Percentiles rank a stretch among this genome's conserved stretches.
Conservation (phyloP, 1,140 invertebrate genomes). For the Pseudomyrmex sp. region DNA sequence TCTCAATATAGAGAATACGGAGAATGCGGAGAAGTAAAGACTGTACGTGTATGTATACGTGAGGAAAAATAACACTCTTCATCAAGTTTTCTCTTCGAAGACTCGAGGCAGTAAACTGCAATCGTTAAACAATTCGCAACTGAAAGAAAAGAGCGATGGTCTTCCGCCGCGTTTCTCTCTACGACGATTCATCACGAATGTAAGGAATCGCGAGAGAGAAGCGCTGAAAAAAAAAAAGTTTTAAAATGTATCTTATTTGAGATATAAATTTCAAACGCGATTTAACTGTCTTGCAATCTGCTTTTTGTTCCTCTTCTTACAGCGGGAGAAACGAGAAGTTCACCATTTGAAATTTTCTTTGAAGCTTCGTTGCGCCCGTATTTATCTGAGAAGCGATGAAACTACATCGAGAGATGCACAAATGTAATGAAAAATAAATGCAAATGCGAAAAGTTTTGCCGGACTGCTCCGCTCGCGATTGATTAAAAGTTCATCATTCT, state of each 20-base stretch:
- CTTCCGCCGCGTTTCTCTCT: background rate
- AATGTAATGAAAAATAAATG: conserved; percentile 59
- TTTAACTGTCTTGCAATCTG: conserved; percentile 21
- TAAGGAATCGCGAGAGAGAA: background rate
- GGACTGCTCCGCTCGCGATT: conserved; percentile 43
- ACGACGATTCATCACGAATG: conserved; percentile 22
- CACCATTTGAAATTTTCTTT: conserved; percentile 24
- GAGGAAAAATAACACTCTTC: background rate
- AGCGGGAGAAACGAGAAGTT: background rate
- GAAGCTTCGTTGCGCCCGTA: conserved; percentile 3
- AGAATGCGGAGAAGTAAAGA: no score
- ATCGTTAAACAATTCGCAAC: background rate
- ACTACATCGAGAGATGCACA: conserved; percentile 31
- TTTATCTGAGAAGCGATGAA: conserved; percentile 32
- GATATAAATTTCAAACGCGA: conserved; percentile 34
- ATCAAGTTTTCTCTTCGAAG: background rate
- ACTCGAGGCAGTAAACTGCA: background rate
- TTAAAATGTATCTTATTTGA: background rate
- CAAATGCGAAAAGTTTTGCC: conserved; percentile 38
- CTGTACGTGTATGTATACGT: no score
- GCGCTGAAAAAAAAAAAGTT: conserved; percentile 11
- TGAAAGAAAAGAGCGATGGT: background rate
- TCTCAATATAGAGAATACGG: no score
- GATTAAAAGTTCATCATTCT: conserved; percentile 61
- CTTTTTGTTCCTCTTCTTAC: background rate